These are phyloP conservation scores for Gopherus evgoodei DNA, from an alignment of 2,113 vertebrate species.

Conservation along the genomic window DNA sequence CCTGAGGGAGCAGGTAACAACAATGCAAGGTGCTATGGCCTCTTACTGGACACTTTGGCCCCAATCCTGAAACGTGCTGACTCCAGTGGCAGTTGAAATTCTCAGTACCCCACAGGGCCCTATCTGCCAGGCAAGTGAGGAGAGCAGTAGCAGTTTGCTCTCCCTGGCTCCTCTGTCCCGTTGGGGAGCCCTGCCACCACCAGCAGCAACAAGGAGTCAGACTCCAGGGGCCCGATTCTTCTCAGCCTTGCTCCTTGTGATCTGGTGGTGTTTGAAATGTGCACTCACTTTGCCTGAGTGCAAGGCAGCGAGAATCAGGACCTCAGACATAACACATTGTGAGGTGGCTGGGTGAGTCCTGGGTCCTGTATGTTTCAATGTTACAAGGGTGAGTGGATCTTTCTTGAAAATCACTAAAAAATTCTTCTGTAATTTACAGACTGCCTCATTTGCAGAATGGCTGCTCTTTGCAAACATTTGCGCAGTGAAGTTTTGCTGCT, in stretches of 20 bases:
- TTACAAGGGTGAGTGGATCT: too few species aligned
- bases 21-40: not conserved
- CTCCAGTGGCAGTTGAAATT: not conserved
- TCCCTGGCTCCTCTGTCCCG: not conserved
- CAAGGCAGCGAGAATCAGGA: not conserved
- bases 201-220: not conserved
- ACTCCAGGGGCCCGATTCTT: not conserved
- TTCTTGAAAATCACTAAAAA: too few species aligned
- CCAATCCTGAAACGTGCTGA: not conserved
- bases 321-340: not conserved
- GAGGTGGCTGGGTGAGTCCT: too few species aligned
- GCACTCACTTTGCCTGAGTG: not conserved
- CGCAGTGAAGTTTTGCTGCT: not conserved
- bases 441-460: not conserved
- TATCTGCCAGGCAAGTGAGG: not conserved
- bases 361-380: too few species aligned
- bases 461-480: not conserved
- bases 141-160: too few species aligned
- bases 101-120: not conserved
- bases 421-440: too few species aligned
- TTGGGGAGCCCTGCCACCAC: not conserved
- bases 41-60: not conserved
- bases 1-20: not conserved
- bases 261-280: not conserved
- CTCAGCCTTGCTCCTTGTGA: not conserved